phyloP scores from a whole-genome alignment of 2,888 invertebrate species.

The Apamea sordens region DNA sequence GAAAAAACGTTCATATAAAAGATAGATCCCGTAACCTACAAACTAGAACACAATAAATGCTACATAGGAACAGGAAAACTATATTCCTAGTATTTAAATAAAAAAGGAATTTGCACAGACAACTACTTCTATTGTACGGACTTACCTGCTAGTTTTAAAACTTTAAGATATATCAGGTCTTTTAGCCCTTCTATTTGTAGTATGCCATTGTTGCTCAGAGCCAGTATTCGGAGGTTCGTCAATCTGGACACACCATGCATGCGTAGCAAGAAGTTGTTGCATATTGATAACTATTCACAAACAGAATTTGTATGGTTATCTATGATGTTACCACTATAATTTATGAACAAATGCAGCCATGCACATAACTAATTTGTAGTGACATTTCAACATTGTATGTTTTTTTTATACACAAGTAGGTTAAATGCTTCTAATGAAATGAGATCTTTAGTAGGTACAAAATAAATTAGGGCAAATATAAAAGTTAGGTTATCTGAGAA shows the following conservation, averaged over 20 bases:
- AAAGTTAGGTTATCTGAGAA: not conserved
- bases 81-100: not conserved
- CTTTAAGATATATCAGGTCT: conserved; percentile 94
- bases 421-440: not conserved
- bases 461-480: not conserved
- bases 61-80: not conserved
- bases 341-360: conserved; percentile 16
- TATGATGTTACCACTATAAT: not conserved
- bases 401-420: not conserved
- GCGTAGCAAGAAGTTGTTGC: conserved; percentile 95
- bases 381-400: not conserved
- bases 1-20: not conserved
- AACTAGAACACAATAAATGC: not conserved
- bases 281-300: conserved; percentile 93
- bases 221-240: conserved; percentile 94
- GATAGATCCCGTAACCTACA: not conserved
- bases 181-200: conserved; percentile 97
- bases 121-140: conserved; percentile 21
- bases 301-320: conserved; percentile 25
- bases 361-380: conserved; percentile 10
- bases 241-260: conserved; percentile 96
- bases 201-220: conserved; percentile 96
- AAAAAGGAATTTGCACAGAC: not conserved
- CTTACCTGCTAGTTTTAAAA: conserved; percentile 93
- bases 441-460: not conserved